phyloP scores from a whole-genome alignment of 2,797 vertebrate genomes.

The Syndactyla subalaris region DNA sequence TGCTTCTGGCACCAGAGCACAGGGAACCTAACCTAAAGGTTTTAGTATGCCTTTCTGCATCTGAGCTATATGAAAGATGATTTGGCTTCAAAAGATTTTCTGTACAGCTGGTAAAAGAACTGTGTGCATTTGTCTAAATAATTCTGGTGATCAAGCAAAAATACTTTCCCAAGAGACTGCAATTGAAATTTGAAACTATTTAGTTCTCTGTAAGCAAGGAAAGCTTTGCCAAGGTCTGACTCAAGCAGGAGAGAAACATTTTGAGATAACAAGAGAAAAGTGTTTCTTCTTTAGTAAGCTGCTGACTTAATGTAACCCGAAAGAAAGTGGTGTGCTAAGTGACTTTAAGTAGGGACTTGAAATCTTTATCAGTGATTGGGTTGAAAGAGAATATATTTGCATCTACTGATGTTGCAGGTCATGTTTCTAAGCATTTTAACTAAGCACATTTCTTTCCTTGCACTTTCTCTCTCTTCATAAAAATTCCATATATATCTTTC shows the following conservation, averaged over 20 bases:
- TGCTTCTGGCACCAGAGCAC: background rate
- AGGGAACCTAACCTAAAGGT: background rate
- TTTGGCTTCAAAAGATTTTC: background rate
- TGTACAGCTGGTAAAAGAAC: background rate
- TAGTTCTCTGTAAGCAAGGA: background rate
- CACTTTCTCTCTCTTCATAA: background rate
- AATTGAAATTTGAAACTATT: background rate
- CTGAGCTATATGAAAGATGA: background rate
- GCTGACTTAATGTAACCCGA: background rate
- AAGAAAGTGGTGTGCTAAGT: background rate
- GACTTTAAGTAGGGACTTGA: background rate
- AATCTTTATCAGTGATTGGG: background rate
- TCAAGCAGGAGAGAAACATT: background rate
- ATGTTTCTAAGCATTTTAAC: background rate
- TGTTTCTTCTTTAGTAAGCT: background rate
- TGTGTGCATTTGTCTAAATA: background rate
- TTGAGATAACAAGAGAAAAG: background rate
- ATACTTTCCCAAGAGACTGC: background rate
- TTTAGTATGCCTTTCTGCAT: background rate
- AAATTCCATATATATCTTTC: background rate
- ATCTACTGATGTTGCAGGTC: background rate
- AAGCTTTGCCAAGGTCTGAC: background rate
- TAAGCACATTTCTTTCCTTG: background rate
- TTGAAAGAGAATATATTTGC: background rate
- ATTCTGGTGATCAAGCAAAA: background rate